phyloP scores from a whole-genome alignment of 2,888 invertebrate species.

The Ormyrus pomaceus region DNA sequence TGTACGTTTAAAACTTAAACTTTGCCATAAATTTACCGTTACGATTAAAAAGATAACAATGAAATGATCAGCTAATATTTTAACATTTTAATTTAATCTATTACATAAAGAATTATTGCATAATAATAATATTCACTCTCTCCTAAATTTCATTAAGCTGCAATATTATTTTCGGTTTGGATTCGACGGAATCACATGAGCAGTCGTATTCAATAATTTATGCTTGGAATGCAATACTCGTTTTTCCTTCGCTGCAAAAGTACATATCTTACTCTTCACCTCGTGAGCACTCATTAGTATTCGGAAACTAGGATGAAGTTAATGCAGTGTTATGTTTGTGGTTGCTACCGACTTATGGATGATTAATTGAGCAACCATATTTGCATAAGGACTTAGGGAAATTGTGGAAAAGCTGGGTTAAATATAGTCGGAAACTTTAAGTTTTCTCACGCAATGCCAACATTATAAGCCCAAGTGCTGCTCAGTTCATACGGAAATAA shows the following conservation, averaged over 20 bases:
- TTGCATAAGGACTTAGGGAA: constrained; percentile 37
- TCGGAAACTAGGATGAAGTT: constrained; percentile 24
- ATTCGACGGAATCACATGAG: not conserved
- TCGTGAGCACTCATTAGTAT: constrained; percentile 14
- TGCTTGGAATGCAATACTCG: not conserved
- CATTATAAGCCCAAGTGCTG: too few species aligned
- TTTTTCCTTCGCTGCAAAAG: not conserved
- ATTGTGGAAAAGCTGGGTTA: constrained; percentile 28
- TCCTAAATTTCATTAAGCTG: not conserved
- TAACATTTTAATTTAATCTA: too few species aligned
- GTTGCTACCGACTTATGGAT: constrained; percentile 32
- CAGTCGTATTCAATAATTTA: not conserved
- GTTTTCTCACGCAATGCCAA: constrained; percentile 1
- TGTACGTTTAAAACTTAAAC: too few species aligned
- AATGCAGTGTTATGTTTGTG: constrained; percentile 36
- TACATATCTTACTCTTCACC: not conserved
- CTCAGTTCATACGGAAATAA: too few species aligned
- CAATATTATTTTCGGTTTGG: not conserved
- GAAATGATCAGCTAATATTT: too few species aligned
- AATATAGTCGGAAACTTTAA: constrained; percentile 20
- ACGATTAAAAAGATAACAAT: too few species aligned
- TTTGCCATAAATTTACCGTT: too few species aligned
- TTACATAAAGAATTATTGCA: too few species aligned
- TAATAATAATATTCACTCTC: not conserved
- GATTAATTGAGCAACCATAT: constrained; percentile 43